These are phyloP conservation scores for Tapirus indicus DNA, from an alignment of 2,797 vertebrate genomes.

Conservation along the genomic window DNA sequence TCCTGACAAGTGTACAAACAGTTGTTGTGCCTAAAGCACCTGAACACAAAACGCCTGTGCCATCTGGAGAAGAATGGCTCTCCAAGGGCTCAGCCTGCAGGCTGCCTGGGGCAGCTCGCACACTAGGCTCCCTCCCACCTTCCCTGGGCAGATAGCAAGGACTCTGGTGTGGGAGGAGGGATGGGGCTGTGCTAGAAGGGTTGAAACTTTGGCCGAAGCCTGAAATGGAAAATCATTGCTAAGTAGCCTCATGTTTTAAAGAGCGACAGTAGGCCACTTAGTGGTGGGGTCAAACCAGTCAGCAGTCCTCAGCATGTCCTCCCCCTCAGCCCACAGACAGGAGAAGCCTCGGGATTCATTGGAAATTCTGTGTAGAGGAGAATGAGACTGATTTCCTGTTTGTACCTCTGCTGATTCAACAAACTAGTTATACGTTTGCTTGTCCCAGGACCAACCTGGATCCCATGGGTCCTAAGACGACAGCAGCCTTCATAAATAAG, in stretches of 20 bases:
- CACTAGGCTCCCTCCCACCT: neutral
- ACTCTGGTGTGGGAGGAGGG: neutral
- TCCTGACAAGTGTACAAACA: neutral
- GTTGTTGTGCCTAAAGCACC: neutral
- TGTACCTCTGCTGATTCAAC: neutral
- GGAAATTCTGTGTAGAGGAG: neutral
- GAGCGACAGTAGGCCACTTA: neutral
- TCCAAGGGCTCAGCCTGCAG: neutral
- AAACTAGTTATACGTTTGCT: rapidly evolving
- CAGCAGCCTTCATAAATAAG: neutral
- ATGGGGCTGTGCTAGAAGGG: no score
- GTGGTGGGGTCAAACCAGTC: neutral
- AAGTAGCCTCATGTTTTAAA: neutral
- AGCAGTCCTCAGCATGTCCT: neutral
- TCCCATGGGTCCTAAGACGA: neutral
- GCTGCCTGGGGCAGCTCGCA: rapidly evolving
- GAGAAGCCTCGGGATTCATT: neutral
- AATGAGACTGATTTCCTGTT: neutral
- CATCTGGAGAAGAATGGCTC: neutral
- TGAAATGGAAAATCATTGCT: neutral
- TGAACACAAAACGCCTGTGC: neutral
- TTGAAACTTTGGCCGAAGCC: neutral
- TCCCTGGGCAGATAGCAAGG: neutral
- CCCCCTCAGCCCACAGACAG: neutral
- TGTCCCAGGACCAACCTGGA: neutral